Evolutionary conservation across 2,113 vertebrate genomes (phyloP), one percentile per base, ranked within the genome.

Genomic region (Catharus minimus): DNA sequence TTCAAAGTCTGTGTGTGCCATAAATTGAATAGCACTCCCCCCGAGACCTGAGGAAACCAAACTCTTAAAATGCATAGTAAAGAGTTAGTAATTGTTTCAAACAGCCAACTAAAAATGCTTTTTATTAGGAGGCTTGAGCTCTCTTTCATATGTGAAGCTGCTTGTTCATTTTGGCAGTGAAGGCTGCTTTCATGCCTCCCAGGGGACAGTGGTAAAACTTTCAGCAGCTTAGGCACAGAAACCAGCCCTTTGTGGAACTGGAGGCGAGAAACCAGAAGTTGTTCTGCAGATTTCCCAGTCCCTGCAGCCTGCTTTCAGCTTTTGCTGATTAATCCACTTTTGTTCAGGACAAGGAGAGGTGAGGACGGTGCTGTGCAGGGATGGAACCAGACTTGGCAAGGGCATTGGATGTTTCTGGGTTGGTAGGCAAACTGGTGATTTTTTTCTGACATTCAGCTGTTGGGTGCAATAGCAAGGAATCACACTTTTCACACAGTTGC

Each of bases 51-150:
- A 23, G 32, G n/a, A 77, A 92, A 73, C 41, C 58, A 89, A 65
- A 82, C 71, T 91, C 69, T 79, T 91, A 85, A 95, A 95, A 75
- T 0, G 6, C 86, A 5, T 33, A 52, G 47, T 88, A 86, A 90
- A 87, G 75, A 17, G n/a, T 82, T 82, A 74, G 78, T 89, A 95
- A 96, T 96, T 94, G 88, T 93, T 88, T 90, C 77, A 87, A 95
- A 90, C 33, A 90, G 89, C 74, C 2, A 5, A 32, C 71, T 84
- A 72, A 75, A 95, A 90, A 75, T 44, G 65, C 55, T 84, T 82
- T 90, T 92, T 90, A 66, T 86, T 88, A 49, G 9, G 13, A 79
- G 67, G 33, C 66, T 72, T 41, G 71, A 66, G 62, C 62, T 76
- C 43, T 56, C 77, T 90, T 89, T 95, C 86, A 90, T 53, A 82